Evolutionary conservation across 2,888 invertebrate genomes (phyloP).

Genomic region (Andrena bicolor): DNA sequence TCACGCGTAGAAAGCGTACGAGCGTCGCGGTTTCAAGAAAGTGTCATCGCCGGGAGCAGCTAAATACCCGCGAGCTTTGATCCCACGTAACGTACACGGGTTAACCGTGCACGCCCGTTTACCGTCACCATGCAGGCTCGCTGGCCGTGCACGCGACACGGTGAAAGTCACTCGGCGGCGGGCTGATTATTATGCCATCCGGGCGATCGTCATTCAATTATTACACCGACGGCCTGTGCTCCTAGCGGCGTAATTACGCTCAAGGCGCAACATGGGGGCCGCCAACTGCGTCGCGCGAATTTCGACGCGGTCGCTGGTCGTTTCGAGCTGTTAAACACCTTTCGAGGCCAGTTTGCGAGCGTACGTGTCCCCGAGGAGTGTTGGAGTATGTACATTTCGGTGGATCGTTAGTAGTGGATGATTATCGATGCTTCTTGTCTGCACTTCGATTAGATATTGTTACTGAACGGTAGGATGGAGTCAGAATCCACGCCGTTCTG

Average conservation of each 20-base stretch:
- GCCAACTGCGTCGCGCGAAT: conserved; percentile 60
- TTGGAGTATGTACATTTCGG: no score
- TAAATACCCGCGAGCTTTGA: conserved; percentile 25
- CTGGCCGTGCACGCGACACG: conserved; percentile 16
- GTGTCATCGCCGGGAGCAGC: conserved; percentile 34
- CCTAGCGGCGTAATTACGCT: conserved; percentile 59
- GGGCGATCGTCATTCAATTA: conserved; percentile 71
- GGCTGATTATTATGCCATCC: conserved; percentile 70
- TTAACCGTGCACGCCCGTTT: conserved; percentile 6
- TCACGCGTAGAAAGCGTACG: conserved; percentile 51
- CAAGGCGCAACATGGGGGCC: conserved; percentile 52
- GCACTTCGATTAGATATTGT: no score
- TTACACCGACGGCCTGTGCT: conserved; percentile 49
- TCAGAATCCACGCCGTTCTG: no score
- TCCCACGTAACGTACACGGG: background rate
- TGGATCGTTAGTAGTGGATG: no score
- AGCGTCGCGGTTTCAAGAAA: conserved; percentile 36
- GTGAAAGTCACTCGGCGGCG: conserved; percentile 65
- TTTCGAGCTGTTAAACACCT: conserved; percentile 12
- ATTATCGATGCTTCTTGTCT: no score
- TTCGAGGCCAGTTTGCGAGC: background rate
- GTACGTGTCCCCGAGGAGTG: no score
- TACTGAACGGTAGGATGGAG: no score
- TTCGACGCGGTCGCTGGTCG: conserved; percentile 49
- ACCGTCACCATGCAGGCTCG: background rate